A percentile compares a stretch with the other conserved stretches of the same genome.
phyloP scores from a whole-genome alignment of 2,113 vertebrate genomes.

The Crotalus helleri region DNA sequence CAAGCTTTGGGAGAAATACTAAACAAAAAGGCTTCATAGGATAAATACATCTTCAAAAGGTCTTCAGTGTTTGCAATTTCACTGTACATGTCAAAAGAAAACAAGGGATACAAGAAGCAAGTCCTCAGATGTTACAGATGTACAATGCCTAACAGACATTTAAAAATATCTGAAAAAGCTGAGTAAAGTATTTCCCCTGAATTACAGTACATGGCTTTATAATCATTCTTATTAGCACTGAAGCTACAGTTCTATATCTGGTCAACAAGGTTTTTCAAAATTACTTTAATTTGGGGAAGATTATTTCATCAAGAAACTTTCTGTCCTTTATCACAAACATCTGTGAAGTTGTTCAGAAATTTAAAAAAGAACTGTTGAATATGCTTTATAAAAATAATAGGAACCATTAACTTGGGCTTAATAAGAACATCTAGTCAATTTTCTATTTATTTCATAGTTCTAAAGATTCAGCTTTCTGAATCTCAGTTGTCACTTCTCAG shows the following conservation, averaged over 20 bases:
- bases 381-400: not conserved
- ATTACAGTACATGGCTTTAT: not conserved
- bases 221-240: not conserved
- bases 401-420: not conserved
- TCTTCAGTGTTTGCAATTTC: constrained; percentile 66
- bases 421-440: not conserved
- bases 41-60: constrained; percentile 59
- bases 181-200: not conserved
- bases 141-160: not conserved
- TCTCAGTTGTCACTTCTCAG: not conserved
- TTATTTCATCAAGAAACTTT: not conserved
- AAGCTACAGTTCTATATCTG: not conserved
- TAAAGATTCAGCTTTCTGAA: not conserved
- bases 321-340: not conserved
- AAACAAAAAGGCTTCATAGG: constrained; percentile 63
- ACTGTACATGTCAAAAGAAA: constrained; percentile 42
- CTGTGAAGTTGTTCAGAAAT: not conserved
- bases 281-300: not conserved
- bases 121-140: not conserved
- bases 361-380: not conserved
- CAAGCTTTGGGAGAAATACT: constrained; percentile 62
- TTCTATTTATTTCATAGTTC: not conserved
- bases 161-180: not conserved
- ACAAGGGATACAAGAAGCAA: not conserved
- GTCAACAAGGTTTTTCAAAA: not conserved